Evolutionary conservation across 1,140 invertebrate species (phyloP), one percentile per base, ranked within the genome.

Genomic region (Drosophila sechellia): DNA sequence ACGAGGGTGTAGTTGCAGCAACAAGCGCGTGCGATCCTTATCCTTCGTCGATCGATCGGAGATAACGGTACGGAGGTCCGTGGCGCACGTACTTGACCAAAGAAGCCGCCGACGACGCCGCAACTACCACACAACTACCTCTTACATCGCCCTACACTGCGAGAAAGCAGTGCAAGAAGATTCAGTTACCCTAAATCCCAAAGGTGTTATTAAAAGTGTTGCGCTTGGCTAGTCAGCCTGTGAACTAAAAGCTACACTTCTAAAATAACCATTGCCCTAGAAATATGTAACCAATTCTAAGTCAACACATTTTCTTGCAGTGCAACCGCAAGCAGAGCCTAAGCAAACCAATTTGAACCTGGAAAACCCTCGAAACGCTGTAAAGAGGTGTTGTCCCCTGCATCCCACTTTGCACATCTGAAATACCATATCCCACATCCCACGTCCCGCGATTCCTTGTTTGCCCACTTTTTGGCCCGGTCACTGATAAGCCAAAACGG

Each of bases 51-150:
- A 81, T 81, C 66, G 52, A 55, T 70, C 15, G 25, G 17, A 70
- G 66, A 70, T 70, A 70, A 70, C 66, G 66, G 66, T 69, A 46
- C 64, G 49, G 10, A 3, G 48, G 20, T 42, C 27, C 63, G 42
- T 59, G 50, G 35, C 68, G 76, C 77, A 74, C 78, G 74, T 87
- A 84, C 78, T 78, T 87, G 60, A 81, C 59, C 76, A 66, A 81
- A 63, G 66, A 65, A 22, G 63, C 69, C 60, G 60, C 63, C 64
- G 63, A 43, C 58, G 77, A 27, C 37, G 76, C 34, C 69, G 73
- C 60, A 60, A 75, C 64, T 78, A 57, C 77, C 68, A 77, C 58
- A 59, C 46, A 27, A 35, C 57, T n/a, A 61, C 56, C 15, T 22
- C 27, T 34, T 22, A 20, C 15, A 35, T 6, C 17, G 31, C 11